Conservation (phyloP, 2,797 vertebrate genomes). For the Hyperoplus lanceolatus region DNA sequence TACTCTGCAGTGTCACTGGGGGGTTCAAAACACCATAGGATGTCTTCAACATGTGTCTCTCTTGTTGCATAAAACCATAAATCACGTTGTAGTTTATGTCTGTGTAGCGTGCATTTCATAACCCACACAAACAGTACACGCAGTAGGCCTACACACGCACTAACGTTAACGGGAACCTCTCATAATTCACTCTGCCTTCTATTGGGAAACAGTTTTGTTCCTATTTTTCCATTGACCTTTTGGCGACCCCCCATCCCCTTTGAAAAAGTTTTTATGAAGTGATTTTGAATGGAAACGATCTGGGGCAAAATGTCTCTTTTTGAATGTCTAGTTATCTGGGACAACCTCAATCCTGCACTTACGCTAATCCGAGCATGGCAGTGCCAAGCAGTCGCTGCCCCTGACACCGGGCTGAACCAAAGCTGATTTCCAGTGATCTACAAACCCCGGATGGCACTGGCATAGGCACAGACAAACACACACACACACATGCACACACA, state of each 20-base stretch:
- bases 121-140: too few species aligned
- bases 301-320: constrained; percentile 51
- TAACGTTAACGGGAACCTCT: background rate
- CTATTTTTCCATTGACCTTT: constrained; percentile 36
- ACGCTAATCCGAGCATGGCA: constrained; percentile 73
- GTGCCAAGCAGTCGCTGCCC: constrained; percentile 66
- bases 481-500: too few species aligned
- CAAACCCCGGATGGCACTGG: constrained; percentile 67
- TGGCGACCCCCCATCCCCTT: constrained; percentile 16
- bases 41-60: background rate
- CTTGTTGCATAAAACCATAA: background rate
- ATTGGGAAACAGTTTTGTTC: background rate
- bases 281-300: constrained; percentile 53
- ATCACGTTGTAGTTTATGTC: background rate
- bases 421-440: constrained; percentile 79
- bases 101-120: background rate
- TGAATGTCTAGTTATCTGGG: constrained; percentile 72
- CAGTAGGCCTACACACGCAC: too few species aligned
- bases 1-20: too few species aligned
- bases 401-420: constrained; percentile 70
- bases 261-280: constrained; percentile 45
- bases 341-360: constrained; percentile 78
- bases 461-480: too few species aligned
- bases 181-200: background rate
- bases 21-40: background rate